Base-by-base conservation (phyloP, 2,888 invertebrate genomes). In the Incurvaria masculella region DNA sequence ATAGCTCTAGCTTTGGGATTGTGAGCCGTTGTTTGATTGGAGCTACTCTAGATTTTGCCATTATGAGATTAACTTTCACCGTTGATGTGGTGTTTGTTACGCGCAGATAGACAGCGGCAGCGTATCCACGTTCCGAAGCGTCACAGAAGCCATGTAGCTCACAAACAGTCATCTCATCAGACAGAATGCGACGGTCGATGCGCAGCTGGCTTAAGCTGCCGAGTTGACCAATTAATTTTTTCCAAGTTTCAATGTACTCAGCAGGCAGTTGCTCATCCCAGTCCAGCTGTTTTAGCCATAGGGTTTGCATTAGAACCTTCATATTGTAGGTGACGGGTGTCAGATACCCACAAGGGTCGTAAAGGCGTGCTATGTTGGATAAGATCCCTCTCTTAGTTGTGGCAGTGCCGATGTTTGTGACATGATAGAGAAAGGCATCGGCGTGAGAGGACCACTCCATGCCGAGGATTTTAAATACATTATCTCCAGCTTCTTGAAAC, bases 291-390 rank as follows among this genome's bases (percentile, higher is more conserved):
- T 8, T 4, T 4, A 33, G 33, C 33, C 33, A 33, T 11, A 33
- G 14, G 4, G 11, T 8, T 33, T 33, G 33, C 4, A 33, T 4
- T 8, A 33, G 33, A 33, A n/a, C 33, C 14, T 33, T 33, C 14
- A n/a, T n/a, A 3, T 4, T 33, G 33, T 8, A 33, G 8, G 47
- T 46, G 16, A 51, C 49, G 2, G 56, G 53, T 8, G 53, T 27
- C 40, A 56, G 38, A 14, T 46, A 55, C 4, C 52, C 52, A 21
- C 51, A 46, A 4, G 56, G 52, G 23, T 55, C 52, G 40, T 52
- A 55, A 1, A 56, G 27, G 4, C 50, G 44, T 2, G 53, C 45
- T 20, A 53, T 50, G 19, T 53, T 51, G 2, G 51, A 48, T 17
- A 52, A 43, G 16, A 50, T 38, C 2, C 41, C 42, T 21, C 47